A percentile compares a stretch with the other conserved stretches of the same genome.
These are phyloP conservation scores for Cephonodes hylas DNA, from an alignment of 2,888 invertebrate species.

Conservation along the genomic window DNA sequence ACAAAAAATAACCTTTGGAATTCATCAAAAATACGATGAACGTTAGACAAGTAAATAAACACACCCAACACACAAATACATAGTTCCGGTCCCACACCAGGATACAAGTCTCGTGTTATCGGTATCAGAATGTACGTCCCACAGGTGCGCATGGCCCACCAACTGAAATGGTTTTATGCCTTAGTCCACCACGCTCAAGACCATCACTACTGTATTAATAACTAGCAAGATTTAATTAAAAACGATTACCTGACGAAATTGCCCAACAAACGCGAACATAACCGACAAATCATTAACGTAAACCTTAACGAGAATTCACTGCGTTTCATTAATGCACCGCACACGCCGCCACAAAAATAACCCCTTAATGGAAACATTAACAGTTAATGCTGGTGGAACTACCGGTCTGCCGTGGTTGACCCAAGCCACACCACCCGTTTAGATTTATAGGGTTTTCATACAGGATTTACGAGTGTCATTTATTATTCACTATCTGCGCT, in stretches of 20 bases:
- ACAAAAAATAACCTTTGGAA: no score
- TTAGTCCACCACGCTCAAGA: no score
- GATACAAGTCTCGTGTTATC: no score
- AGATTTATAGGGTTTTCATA: conserved; percentile 77
- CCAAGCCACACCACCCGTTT: conserved; percentile 59
- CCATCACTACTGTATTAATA: no score
- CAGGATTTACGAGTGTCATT: conserved; percentile 74
- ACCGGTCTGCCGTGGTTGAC: conserved; percentile 43
- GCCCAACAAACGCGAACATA: neutral
- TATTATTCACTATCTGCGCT: conserved; percentile 75
- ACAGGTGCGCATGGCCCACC: no score
- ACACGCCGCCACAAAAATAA: conserved; percentile 4
- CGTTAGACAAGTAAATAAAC: no score
- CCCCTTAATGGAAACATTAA: conserved; percentile 13
- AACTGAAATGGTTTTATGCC: no score
- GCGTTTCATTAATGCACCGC: neutral
- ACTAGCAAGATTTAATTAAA: neutral
- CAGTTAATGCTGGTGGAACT: conserved; percentile 14
- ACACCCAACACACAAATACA: no score
- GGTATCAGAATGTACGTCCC: no score
- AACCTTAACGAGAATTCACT: neutral
- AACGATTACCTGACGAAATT: neutral
- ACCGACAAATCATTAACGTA: neutral
- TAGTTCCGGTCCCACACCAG: no score
- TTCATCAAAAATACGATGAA: no score